Base-by-base conservation (phyloP, 2,797 vertebrate species). In the Aldrovandia affinis region DNA sequence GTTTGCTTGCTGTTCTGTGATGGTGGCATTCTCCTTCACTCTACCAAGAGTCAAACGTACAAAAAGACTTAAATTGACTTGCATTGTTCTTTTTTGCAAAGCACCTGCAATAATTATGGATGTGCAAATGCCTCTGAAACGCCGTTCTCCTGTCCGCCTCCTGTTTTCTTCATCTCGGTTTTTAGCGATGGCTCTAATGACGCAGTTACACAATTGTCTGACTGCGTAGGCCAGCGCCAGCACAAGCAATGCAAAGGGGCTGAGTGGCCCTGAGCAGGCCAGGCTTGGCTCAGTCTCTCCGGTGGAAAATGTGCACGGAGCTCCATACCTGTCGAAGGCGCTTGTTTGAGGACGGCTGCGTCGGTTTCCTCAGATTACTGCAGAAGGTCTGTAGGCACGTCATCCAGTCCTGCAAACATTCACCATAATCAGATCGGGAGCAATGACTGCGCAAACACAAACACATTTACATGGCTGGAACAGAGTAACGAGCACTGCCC, bases 381-480 rank as follows among this genome's bases (percentile, higher is more conserved):
- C 98, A 99, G 92, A 99, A 99, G n/a, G 96, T 97, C 86, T 99
- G 98, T 91, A 99, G 95, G 92, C 97, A 97, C 97, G 99, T 99
- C 98, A 99, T 99, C 98, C 98, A 99, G 83, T 99, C 98, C 98
- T 99, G 94, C 47, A 87, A 93, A 90, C 92, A 86, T 47, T 20
- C 7, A 47, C 3, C 12, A 42, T 22, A 42, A 47, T 47, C 2
- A n/a, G 39, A 47, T 25, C 25, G 61, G 1, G 78, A 87, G n/a
- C 88, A 33, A 86, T 80, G 22, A 88, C 63, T 25, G 30, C 2
- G 39, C 7, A 10, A 47, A 2, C 1, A 39, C 20, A 80, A 0
- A 47, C 0, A 55, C 14, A 39, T 20, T 4, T 54, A 28, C 30
- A 73, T 8, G 20, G 68, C 18, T 73, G 18, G 20, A 73, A 14